Base-by-base conservation (phyloP, 2,797 vertebrate genomes). In the Anguilla megastoma region DNA sequence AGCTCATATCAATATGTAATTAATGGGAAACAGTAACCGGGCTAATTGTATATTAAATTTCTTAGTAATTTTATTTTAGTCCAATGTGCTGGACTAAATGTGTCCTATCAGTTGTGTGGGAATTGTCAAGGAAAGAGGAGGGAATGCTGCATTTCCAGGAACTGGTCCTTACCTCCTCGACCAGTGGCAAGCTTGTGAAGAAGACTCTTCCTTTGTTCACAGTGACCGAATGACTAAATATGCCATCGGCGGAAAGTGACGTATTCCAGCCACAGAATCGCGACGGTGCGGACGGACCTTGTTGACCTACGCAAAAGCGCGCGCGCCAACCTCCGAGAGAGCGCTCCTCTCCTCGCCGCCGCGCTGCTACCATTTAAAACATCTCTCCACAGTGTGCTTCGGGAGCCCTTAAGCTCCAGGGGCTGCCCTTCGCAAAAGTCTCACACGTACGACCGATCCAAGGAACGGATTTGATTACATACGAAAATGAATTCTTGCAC, bases 201-300 rank as follows among this genome's bases (percentile, higher is more conserved):
- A 16, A 48, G 63, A 52, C 54, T 1, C n/a, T 27, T 36, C 79
- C 14, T 58, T 86, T 87, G 88, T 91, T 94, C 93, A 93, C 92
- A 93, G 93, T 93, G 93, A 90, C 90, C 90, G 85, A 83, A 83
- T 21, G 89, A 91, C 91, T 92, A 90, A 82, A 91, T 9, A 16
- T 21, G 36, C 89, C 79, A n/a, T 45, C 33, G 9, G 3, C 2
- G 76, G 33, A 80, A 80, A 80, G 76, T 7, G 79, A 50, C 45
- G 45, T n/a, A 82, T 50, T 41, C 74, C 74, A 82, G 16, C 41
- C 48, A n/a, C 41, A 82, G 79, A n/a, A n/a, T 1, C 3, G 0
- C 33, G 0, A 79, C n/a, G 21, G 79, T 50, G 45, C 12, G 24
- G 45, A 50, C 14, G 41, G 21, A 48, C 6, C 41, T 80, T 4